A percentile compares a stretch with the other conserved stretches of the same genome.
These are phyloP conservation scores for Drosophila sp. DNA, from an alignment of 1,140 invertebrate genomes.

Conservation along the genomic window DNA sequence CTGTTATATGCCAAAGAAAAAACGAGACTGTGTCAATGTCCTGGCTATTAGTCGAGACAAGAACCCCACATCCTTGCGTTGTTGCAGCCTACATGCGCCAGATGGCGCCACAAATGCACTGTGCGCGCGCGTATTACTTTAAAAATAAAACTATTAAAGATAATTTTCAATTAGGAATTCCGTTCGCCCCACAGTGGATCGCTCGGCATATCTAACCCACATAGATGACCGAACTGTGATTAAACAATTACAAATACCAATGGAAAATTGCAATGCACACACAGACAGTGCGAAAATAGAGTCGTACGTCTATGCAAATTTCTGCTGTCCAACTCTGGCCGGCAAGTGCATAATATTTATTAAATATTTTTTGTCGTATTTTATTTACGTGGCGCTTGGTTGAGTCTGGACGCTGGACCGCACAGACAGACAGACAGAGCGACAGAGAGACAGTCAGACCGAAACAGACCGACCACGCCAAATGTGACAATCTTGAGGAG, in stretches of 20 bases:
- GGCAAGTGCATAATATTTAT: slow-evolving; percentile 80
- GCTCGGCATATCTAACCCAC: slow-evolving; percentile 64
- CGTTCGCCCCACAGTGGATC: slow-evolving; percentile 35
- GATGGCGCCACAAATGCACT: slow-evolving; percentile 47
- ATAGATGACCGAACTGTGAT: slow-evolving; percentile 66
- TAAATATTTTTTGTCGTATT: slow-evolving; percentile 58
- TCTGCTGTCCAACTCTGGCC: slow-evolving; percentile 38
- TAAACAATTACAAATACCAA: slow-evolving; percentile 61
- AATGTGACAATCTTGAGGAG: slow-evolving; percentile 73
- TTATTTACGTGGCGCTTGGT: slow-evolving; percentile 58
- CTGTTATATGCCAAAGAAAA: not conserved
- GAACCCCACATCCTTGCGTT: slow-evolving; percentile 42
- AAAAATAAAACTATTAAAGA: slow-evolving; percentile 17
- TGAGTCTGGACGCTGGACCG: slow-evolving; percentile 7
- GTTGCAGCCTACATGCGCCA: slow-evolving; percentile 12
- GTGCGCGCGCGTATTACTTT: not conserved
- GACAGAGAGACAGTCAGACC: too few species aligned
- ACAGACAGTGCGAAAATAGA: slow-evolving; percentile 61
- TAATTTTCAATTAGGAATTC: slow-evolving; percentile 74
- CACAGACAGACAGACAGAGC: not conserved
- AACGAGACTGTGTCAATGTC: slow-evolving; percentile 19
- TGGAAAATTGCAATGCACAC: slow-evolving; percentile 20
- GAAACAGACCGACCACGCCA: slow-evolving; percentile 45
- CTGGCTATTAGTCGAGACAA: slow-evolving; percentile 28
- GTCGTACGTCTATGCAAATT: slow-evolving; percentile 80